phyloP scores from a whole-genome alignment of 2,888 invertebrate genomes.

The Synanthedon formicaeformis region DNA sequence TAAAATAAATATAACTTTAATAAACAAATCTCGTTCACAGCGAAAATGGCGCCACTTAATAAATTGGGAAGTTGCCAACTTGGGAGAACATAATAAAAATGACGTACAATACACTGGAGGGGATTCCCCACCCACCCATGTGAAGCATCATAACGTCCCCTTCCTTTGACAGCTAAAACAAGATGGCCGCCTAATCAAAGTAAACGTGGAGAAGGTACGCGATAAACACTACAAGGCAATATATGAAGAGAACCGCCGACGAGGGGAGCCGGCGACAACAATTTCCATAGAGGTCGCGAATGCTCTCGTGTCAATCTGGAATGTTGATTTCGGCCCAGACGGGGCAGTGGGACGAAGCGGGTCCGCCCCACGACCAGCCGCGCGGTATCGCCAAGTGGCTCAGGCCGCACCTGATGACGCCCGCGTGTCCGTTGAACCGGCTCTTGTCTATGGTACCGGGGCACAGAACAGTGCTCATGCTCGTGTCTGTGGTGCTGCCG shows the following conservation, averaged over 20 bases:
- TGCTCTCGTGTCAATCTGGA: slow-evolving; percentile 47
- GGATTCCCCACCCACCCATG: too few species aligned
- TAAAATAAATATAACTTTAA: too few species aligned
- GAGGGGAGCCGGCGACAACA: slow-evolving; percentile 8
- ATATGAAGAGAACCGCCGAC: slow-evolving; percentile 23
- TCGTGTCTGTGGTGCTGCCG: slow-evolving; percentile 29
- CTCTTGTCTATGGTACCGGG: slow-evolving; percentile 32
- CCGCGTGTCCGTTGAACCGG: slow-evolving; percentile 66
- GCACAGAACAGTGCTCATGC: slow-evolving; percentile 38
- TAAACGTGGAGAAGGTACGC: slow-evolving; percentile 14
- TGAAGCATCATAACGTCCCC: too few species aligned
- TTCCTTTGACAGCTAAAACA: slow-evolving; percentile 7
- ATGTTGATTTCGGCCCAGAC: slow-evolving; percentile 77
- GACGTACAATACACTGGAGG: too few species aligned
- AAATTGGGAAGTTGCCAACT: too few species aligned
- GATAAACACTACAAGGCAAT: slow-evolving; percentile 22
- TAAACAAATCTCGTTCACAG: slow-evolving; percentile 1
- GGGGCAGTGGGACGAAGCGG: slow-evolving; percentile 80
- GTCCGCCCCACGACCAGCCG: slow-evolving; percentile 88
- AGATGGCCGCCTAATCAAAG: slow-evolving; percentile 25
- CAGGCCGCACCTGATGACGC: slow-evolving; percentile 77
- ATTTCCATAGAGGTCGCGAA: slow-evolving; percentile 6
- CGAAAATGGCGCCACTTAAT: slow-evolving; percentile 18
- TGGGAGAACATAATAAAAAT: too few species aligned
- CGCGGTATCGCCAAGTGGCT: slow-evolving; percentile 83